Evolutionary conservation across 2,797 vertebrate species (phyloP).

Genomic region (Lacerta viridis): DNA sequence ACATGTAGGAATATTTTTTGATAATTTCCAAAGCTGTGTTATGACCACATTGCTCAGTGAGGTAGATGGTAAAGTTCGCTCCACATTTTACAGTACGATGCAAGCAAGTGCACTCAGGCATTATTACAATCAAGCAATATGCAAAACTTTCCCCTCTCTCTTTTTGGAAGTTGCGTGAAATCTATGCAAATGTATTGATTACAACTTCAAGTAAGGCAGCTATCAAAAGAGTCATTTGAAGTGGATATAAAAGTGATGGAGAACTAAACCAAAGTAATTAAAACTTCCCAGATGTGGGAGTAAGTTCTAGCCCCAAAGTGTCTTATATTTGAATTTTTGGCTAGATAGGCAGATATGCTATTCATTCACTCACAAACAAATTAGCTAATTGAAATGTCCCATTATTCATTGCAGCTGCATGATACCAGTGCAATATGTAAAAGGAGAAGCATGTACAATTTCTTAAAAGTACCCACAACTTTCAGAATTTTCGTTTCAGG

Average conservation of each 20-base stretch:
- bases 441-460: neutral
- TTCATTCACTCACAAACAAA: neutral
- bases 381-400: neutral
- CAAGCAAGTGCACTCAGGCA: neutral
- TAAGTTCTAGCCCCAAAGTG: neutral
- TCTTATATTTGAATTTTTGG: neutral
- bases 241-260: neutral
- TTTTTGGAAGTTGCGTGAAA: neutral
- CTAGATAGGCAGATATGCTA: neutral
- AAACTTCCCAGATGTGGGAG: neutral
- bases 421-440: constrained; percentile 3
- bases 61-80: neutral
- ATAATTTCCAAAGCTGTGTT: neutral
- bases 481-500: neutral
- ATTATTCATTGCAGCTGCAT: neutral
- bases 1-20: neutral
- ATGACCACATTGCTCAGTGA: neutral
- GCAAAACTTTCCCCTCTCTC: neutral
- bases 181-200: neutral
- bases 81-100: neutral
- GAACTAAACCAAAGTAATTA: neutral
- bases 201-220: neutral
- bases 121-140: neutral
- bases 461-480: neutral
- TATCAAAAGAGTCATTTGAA: neutral